Percentiles rank a stretch among this genome's conserved stretches.
phyloP scores from a whole-genome alignment of 2,113 vertebrate genomes.

The Morone chrysops region DNA sequence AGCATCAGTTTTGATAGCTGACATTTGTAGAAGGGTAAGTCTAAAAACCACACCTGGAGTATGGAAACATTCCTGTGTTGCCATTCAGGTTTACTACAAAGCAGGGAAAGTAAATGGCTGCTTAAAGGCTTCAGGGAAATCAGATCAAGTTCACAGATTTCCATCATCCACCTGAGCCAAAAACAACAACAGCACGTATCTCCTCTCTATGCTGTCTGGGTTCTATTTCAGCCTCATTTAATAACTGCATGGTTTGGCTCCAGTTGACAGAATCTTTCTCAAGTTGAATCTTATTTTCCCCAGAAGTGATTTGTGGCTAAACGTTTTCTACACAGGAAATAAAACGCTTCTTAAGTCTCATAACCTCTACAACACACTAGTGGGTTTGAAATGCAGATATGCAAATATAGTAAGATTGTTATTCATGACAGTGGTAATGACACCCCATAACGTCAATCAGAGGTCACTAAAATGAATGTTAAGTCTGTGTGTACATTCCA shows the following conservation, averaged over 20 bases:
- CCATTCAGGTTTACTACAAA: not conserved
- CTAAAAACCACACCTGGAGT: not conserved
- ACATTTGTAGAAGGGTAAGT: not conserved
- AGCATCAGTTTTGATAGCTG: not conserved
- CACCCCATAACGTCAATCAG: no score
- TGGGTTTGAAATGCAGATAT: no score
- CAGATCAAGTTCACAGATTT: not conserved
- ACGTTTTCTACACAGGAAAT: not conserved
- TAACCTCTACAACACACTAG: no score
- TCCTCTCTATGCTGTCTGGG: not conserved
- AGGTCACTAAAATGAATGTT: no score
- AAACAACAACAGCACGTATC: not conserved
- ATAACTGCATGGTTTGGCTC: fast-evolving
- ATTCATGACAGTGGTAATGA: no score
- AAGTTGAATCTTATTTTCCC: not conserved
- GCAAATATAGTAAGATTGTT: no score
- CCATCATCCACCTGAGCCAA: not conserved
- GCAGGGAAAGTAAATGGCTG: not conserved
- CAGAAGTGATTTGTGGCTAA: not conserved
- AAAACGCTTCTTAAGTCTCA: no score
- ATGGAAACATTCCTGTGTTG: not conserved
- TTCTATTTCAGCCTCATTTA: not conserved
- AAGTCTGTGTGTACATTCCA: no score
- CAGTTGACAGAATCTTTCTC: not conserved
- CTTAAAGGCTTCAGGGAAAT: no score